Evolutionary conservation across 2,113 vertebrate genomes (phyloP), one percentile per base, ranked within the genome.

Genomic region (Leptobrachium leishanense): DNA sequence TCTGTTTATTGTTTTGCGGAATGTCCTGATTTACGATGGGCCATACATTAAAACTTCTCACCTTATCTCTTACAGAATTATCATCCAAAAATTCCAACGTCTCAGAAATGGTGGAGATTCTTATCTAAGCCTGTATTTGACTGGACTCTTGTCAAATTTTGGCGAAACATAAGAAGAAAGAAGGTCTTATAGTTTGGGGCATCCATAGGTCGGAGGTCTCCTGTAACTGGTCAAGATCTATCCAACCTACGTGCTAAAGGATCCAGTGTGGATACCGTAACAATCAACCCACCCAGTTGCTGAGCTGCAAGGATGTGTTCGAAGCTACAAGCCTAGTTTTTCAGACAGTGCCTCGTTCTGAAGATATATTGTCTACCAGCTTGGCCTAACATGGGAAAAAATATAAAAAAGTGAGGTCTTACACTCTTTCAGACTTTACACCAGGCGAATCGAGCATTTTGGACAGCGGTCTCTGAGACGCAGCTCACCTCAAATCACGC

Each of bases 21-120:
- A 12, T 59, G 11, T 54, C 50, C 50, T 54, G 50, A 6, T 54
- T 54, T 2, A 11, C 12, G 50, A 73, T 2, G 3, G 15, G 2
- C 43, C 6, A 1, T 42, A n/a, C 42, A 43, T 54, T 76, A 42
- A 76, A 43, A 2, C 43, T 4, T 5, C 2, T 86, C 11, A 13
- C 68, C 82, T 82, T 8, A 77, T 71, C 87, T 73, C 78, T 81
- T 83, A 12, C 87, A 94, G 93, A 92, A 80, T 87, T 70, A 13
- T 81, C 78, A 0, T 77, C 85, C 0, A 88, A 88, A 84, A 84
- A 71, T 74, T 86, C 68, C 0, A 91, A 92, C 78, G 83, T 91
- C 81, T 88, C 91, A 0, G 91, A 93, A 77, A 90, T 90, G 92
- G 92, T 94, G 84, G 93, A 94, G 82, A 94, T 94, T 80, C 85